phyloP scores from a whole-genome alignment of 2,888 invertebrate species.

The Ecliptopera silaceata region DNA sequence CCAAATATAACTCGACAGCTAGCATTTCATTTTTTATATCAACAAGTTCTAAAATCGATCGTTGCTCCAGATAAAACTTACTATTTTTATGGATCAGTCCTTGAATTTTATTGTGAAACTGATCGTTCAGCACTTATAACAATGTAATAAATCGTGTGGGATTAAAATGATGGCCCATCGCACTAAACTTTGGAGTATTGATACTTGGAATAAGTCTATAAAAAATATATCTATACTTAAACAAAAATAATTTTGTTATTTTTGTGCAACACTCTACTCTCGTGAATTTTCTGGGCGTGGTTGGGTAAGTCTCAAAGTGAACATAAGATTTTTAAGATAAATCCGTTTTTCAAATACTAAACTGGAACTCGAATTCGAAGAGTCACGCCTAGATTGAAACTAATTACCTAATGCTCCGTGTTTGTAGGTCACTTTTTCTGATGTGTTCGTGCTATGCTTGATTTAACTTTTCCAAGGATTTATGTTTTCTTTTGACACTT shows the following conservation, averaged over 20 bases:
- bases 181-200: slow-evolving; percentile 14
- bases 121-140: slow-evolving; percentile 47
- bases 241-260: not conserved
- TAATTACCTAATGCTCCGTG: no score
- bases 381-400: no score
- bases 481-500: not conserved
- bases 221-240: not conserved
- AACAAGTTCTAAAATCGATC: slow-evolving; percentile 16
- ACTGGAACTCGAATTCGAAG: no score
- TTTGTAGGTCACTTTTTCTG: slow-evolving; percentile 5
- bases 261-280: not conserved
- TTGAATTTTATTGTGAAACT: slow-evolving; percentile 49
- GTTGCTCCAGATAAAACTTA: slow-evolving; percentile 15
- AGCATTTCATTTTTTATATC: slow-evolving; percentile 14
- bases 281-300: not conserved
- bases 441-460: slow-evolving; percentile 1
- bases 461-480: slow-evolving; percentile 8
- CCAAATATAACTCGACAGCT: not conserved
- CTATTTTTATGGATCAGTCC: slow-evolving; percentile 43
- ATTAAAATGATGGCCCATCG: slow-evolving; percentile 41
- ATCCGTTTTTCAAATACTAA: no score
- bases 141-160: slow-evolving; percentile 46
- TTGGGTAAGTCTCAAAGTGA: not conserved
- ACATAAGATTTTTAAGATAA: no score
- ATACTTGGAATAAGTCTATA: slow-evolving; percentile 7